Conservation (phyloP, 2,797 vertebrate genomes). For the Acropternis orthonyx region DNA sequence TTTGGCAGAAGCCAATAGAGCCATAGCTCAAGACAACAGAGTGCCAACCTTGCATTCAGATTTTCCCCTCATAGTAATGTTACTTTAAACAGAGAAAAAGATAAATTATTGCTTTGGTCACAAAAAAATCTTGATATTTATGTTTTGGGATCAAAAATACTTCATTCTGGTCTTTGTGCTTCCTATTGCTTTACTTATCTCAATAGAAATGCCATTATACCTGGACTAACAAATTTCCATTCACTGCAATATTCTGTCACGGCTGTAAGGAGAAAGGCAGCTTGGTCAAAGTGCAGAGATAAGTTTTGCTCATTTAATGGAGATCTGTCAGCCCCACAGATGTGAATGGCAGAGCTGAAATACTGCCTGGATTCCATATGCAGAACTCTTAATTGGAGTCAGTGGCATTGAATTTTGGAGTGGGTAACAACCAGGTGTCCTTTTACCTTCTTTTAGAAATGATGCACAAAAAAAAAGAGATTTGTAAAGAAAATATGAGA, state of each 20-base stretch:
- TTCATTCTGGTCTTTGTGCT: background rate
- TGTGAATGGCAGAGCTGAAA: background rate
- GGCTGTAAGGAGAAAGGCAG: background rate
- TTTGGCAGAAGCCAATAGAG: background rate
- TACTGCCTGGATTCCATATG: background rate
- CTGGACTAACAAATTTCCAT: background rate
- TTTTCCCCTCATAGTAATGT: background rate
- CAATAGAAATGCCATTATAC: background rate
- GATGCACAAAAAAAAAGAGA: background rate
- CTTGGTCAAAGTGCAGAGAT: background rate
- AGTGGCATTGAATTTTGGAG: background rate
- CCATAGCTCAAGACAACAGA: background rate
- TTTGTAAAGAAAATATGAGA: background rate
- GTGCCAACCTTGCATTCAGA: background rate
- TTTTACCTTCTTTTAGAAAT: background rate
- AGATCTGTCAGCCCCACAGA: background rate
- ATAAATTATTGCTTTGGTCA: background rate
- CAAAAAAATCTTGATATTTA: background rate
- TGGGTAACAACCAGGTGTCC: background rate
- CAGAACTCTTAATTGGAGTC: background rate
- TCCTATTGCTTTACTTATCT: background rate
- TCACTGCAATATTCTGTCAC: background rate
- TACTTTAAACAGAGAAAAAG: background rate
- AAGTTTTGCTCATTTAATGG: background rate
- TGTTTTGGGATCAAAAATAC: background rate